Evolutionary conservation across 1,140 invertebrate genomes (phyloP).

Genomic region (Caerostris darwini): DNA sequence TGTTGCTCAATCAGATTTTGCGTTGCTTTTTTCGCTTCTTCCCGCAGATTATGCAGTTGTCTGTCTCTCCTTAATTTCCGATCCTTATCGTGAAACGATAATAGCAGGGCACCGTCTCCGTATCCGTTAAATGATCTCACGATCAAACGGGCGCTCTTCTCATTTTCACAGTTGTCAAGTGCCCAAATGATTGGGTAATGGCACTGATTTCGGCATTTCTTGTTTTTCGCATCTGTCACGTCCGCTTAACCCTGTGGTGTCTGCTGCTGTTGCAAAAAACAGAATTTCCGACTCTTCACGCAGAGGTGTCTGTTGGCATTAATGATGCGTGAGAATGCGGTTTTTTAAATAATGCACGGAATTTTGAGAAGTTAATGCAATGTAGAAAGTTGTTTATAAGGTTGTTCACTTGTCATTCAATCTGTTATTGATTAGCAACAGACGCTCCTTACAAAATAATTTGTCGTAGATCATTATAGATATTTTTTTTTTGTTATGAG

Average conservation of each 20-base stretch:
- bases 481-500: too few species aligned
- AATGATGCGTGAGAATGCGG: too few species aligned
- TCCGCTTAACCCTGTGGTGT: background rate
- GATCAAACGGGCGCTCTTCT: background rate
- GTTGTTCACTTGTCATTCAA: too few species aligned
- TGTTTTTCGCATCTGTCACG: background rate
- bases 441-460: too few species aligned
- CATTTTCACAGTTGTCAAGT: constrained; percentile 13
- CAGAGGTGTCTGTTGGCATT: too few species aligned
- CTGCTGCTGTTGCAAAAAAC: too few species aligned
- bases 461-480: too few species aligned
- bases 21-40: background rate
- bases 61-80: background rate
- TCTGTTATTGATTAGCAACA: too few species aligned
- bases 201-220: background rate
- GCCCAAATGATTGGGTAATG: background rate
- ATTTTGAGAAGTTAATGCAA: too few species aligned
- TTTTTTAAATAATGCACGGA: too few species aligned
- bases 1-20: background rate
- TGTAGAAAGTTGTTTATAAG: too few species aligned
- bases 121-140: constrained; percentile 7
- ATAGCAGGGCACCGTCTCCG: background rate
- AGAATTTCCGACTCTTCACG: too few species aligned
- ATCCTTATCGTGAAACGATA: constrained; percentile 3
- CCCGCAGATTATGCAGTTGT: background rate